Evolutionary conservation across 2,113 vertebrate genomes (phyloP).

Genomic region (Eira barbara): DNA sequence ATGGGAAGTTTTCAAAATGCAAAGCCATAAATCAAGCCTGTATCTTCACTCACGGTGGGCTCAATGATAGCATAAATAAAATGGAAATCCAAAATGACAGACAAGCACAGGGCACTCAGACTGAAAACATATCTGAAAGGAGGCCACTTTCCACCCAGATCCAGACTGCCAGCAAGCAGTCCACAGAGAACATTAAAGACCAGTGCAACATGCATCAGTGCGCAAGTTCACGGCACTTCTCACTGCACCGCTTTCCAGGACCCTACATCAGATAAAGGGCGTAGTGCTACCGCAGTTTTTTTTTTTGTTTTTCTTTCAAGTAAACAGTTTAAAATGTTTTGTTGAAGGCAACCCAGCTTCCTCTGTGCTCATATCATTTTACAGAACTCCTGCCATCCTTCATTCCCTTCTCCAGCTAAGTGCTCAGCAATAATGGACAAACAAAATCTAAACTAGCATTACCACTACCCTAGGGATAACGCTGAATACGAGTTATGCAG

Average conservation of each 20-base stretch:
- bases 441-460: conserved; percentile 55
- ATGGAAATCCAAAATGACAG: conserved; percentile 53
- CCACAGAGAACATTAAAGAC: not conserved
- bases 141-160: not conserved
- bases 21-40: conserved; percentile 43
- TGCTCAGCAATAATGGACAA: conserved; percentile 63
- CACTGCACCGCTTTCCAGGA: not conserved
- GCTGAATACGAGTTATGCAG: conserved; percentile 5
- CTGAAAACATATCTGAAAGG: not conserved
- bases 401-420: conserved; percentile 29
- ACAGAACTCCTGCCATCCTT: conserved; percentile 20
- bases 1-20: not conserved
- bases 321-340: conserved; percentile 26
- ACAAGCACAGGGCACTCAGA: not conserved
- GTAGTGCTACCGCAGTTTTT: not conserved
- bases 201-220: not conserved
- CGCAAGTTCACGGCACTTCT: not conserved
- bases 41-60: conserved; percentile 31
- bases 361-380: conserved; percentile 45
- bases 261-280: not conserved
- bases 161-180: not conserved
- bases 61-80: conserved; percentile 58
- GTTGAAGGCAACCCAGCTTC: conserved; percentile 24
- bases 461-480: conserved; percentile 50
- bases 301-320: not conserved